These are phyloP conservation scores for Panthera uncia DNA, from an alignment of 2,113 vertebrate genomes.

Conservation along the genomic window DNA sequence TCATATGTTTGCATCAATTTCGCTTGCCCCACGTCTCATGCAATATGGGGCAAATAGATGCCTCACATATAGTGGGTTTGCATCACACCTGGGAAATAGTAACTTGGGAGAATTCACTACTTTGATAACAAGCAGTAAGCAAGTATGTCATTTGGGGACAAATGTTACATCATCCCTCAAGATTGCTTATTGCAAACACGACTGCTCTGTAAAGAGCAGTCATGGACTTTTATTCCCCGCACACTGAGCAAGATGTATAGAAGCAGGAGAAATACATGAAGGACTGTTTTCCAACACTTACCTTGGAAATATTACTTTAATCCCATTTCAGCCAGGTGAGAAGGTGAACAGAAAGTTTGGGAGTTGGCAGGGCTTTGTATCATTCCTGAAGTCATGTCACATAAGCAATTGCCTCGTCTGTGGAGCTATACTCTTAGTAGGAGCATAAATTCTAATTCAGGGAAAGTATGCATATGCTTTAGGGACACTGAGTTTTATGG, in stretches of 20 bases:
- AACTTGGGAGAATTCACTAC: not conserved
- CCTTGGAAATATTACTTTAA: not conserved
- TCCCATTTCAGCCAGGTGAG: not conserved
- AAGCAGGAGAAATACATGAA: not conserved
- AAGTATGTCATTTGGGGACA: not conserved
- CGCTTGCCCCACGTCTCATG: not conserved
- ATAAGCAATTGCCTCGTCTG: not conserved
- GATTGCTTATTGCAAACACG: not conserved
- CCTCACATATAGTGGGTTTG: not conserved
- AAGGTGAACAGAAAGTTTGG: not conserved
- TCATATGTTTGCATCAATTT: not conserved
- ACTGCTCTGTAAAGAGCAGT: not conserved
- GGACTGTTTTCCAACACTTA: not conserved
- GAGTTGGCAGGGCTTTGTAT: not conserved
- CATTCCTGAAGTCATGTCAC: not conserved
- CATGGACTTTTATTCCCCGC: not conserved
- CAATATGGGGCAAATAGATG: not conserved
- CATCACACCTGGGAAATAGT: not conserved
- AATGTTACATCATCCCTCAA: not conserved
- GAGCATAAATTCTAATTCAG: not conserved
- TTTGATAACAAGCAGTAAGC: not conserved
- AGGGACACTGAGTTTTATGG: not conserved
- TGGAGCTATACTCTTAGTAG: not conserved
- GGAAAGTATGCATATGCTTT: not conserved
- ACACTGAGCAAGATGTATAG: not conserved